Evolutionary conservation across 2,888 invertebrate species (phyloP), one percentile per base, ranked within the genome.

Genomic region (Caenorhabditis sinica): DNA sequence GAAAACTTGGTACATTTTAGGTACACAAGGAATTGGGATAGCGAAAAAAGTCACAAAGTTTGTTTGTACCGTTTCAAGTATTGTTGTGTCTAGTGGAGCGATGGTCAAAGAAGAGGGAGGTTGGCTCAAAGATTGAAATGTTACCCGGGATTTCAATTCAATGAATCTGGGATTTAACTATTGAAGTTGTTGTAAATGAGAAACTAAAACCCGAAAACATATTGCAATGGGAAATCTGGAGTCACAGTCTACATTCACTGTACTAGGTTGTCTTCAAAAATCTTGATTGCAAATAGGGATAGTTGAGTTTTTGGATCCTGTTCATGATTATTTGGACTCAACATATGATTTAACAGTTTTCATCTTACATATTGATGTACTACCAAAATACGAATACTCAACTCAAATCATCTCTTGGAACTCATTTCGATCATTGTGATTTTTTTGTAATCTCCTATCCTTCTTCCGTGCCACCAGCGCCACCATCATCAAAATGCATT

Each of bases 401-500:
- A n/a, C n/a, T n/a, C n/a, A 33, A 33, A 33, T 33, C 4, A 33
- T 33, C 33, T 11, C 45, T 13, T 8, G n/a, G 45, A 13, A 45
- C 5, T 15, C 45, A 45, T 33, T 33, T 8, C 8, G 33, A 33
- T 33, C 33, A 33, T 33, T 33, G 8, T 33, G 33, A 33, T 4
- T 33, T 33, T 33, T 33, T 33, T 33, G 33, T 33, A 33, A 33
- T 15, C 11, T 23, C 20, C 23, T 36, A n/a, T n/a, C 25, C 15
- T 63, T n/a, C 25, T 63, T 63, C 63, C 36, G 30, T 53, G 53
- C 36, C 49, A 20, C 49, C 49, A 25, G 13, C 17, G 43, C 36
- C 49, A 15, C 17, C 45, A 43, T 15, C 25, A 56, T 20, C 33
- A 49, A 30, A 68, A 69, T 69, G 77, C 53, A 77, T 77, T 53